Percentiles rank a stretch among this genome's conserved stretches.
Evolutionary conservation across 2,888 invertebrate genomes (phyloP).

Genomic region (Scaptomyza polygonia): DNA sequence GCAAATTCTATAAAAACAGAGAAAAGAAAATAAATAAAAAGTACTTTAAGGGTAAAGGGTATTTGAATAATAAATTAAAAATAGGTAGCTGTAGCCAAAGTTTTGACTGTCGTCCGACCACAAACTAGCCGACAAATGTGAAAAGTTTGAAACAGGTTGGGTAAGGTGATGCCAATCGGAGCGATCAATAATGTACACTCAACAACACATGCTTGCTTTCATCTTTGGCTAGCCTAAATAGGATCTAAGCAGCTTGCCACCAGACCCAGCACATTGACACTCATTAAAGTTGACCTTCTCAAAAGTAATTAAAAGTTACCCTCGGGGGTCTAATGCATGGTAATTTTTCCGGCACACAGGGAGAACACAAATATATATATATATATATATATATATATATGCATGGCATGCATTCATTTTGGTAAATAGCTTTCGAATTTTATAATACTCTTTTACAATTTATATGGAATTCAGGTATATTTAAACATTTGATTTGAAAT

Average conservation of each 20-base stretch:
- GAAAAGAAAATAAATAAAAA: too few species aligned
- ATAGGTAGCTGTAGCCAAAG: constrained; percentile 33
- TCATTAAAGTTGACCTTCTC: constrained; percentile 81
- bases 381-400: neutral
- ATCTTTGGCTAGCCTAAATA: constrained; percentile 19
- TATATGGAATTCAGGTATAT: too few species aligned
- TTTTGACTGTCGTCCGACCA: constrained; percentile 49
- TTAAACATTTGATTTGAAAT: too few species aligned
- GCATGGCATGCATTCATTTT: neutral
- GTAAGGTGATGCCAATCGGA: constrained; percentile 40
- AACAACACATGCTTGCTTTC: neutral
- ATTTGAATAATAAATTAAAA: neutral
- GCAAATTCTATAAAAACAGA: constrained; percentile 33
- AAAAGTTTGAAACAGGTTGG: constrained; percentile 59
- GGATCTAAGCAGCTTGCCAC: constrained; percentile 33
- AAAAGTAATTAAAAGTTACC: constrained; percentile 83
- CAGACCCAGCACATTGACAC: constrained; percentile 64
- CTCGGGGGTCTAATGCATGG: constrained; percentile 77
- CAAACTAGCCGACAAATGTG: constrained; percentile 71
- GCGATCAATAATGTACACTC: constrained; percentile 61
- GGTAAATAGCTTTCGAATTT: neutral
- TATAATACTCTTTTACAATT: constrained; percentile 1
- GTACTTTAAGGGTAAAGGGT: too few species aligned
- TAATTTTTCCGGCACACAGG: constrained; percentile 77
- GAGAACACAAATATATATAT: constrained; percentile 6